Evolutionary conservation across 2,888 invertebrate genomes (phyloP), one percentile per base, ranked within the genome.

Genomic region (Cabera pusaria): DNA sequence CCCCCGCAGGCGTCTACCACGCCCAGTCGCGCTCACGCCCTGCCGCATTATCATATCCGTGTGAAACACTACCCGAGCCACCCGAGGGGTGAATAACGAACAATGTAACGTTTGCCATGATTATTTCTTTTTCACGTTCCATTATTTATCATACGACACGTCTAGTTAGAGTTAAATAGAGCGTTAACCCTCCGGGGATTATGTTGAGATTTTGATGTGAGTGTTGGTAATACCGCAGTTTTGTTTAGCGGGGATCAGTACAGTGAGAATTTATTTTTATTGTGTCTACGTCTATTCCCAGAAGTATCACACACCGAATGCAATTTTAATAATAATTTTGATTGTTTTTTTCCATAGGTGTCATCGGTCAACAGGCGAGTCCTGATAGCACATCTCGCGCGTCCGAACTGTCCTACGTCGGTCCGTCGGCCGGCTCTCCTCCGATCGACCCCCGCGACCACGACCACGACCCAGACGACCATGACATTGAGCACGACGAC

Each of bases 331-430:
- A n/a, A n/a, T n/a, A n/a, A n/a, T n/a, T n/a, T n/a, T 49, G 2
- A 4, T 14, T 14, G 4, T 65, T 24, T 49, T 55, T 80, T 72
- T 66, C 71, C 51, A n/a, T 58, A 87, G 88, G 88, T 68, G 59
- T 76, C 11, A 55, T 85, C 47, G 94, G 93, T 18, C 95, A 95
- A 65, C 93, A 93, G 73, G 93, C 94, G 6, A 94, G 94, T 62
- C 96, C 96, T 0, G 96, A 96, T 70, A 96, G 96, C 60, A 96
- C 96, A 5, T 96, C 96, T 26, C 95, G 96, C 1, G 93, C 95
- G n/a, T 95, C 95, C 0, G 95, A 95, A 59, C 79, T 94, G 0
- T 92, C 92, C 0, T 92, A 91, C 56, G 81, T 78, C 47, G 91
- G 81, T 0, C 77, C 72, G 2, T 75, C 86, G 19, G 79, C 79